These are phyloP conservation scores for Peucedramus taeniatus DNA, from an alignment of 2,113 vertebrate genomes.

Conservation along the genomic window DNA sequence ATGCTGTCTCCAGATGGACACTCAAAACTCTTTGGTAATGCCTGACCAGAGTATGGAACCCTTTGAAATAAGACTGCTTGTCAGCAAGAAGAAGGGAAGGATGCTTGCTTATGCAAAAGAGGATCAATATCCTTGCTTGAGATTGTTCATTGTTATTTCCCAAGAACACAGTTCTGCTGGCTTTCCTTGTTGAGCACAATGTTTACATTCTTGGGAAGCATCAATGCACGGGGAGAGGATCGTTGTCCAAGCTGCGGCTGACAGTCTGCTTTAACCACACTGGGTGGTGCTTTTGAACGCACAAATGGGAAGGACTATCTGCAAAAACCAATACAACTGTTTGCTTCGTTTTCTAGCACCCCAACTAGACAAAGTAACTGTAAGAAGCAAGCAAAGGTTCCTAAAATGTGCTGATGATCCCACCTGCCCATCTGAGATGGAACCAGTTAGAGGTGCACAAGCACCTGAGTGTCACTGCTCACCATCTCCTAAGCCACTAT, in stretches of 20 bases:
- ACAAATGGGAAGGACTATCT: background rate
- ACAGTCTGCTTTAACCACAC: background rate
- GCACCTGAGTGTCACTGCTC: background rate
- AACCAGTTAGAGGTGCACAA: background rate
- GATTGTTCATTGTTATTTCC: background rate
- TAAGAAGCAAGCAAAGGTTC: background rate
- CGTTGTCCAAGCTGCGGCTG: fast-evolving
- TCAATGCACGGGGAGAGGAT: too few species aligned
- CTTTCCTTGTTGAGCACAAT: background rate
- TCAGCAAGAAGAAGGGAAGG: background rate
- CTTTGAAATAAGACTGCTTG: background rate
- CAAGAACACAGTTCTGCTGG: background rate
- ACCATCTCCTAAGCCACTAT: background rate
- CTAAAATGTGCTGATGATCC: background rate
- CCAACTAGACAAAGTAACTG: background rate
- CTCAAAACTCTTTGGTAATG: background rate
- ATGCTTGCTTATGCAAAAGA: background rate
- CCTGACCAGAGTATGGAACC: background rate
- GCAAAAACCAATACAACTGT: background rate
- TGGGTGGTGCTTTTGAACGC: background rate
- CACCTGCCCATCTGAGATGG: fast-evolving
- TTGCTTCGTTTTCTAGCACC: background rate
- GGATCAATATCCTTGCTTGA: background rate
- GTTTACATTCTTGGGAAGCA: background rate
- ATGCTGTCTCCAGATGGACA: background rate